A percentile compares a stretch with the other conserved stretches of the same genome.
Conservation (phyloP, 2,113 vertebrate species). For the Hiodon alosoides region DNA sequence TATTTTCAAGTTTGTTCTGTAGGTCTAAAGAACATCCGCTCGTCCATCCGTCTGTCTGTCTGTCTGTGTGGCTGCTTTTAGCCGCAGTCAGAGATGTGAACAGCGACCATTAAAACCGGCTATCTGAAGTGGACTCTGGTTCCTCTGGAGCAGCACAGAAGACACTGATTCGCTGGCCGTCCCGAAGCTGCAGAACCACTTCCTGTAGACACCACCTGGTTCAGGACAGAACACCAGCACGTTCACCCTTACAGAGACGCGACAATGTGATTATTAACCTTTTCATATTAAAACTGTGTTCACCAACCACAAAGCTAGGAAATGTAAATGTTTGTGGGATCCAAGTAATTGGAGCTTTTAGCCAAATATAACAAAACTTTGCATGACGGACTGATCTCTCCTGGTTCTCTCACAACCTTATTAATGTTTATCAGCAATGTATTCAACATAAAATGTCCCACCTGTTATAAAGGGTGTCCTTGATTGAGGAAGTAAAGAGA, state of each 20-base stretch:
- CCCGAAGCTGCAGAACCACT: constrained; percentile 58
- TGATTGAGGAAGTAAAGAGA: constrained; percentile 53
- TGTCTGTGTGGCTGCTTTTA: background rate
- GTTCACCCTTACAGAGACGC: background rate
- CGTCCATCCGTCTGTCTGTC: background rate
- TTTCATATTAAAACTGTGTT: background rate
- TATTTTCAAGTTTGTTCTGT: no score
- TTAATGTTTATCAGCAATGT: background rate
- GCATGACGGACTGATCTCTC: no score
- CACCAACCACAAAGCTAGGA: background rate
- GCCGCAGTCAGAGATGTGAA: background rate
- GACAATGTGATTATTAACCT: background rate
- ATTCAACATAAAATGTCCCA: constrained; percentile 26
- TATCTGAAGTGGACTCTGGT: background rate
- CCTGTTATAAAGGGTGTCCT: constrained; percentile 52
- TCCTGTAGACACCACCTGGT: constrained; percentile 67
- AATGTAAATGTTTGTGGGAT: no score
- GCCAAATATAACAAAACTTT: no score
- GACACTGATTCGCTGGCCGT: constrained; percentile 55
- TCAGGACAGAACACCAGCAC: constrained; percentile 3
- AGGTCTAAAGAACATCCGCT: background rate
- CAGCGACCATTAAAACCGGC: background rate
- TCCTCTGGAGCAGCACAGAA: constrained; percentile 3
- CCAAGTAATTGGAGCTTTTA: no score
- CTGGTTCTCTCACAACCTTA: background rate